Conservation (phyloP, 2,113 vertebrate species). For the Astatotilapia flaviijosephi region DNA sequence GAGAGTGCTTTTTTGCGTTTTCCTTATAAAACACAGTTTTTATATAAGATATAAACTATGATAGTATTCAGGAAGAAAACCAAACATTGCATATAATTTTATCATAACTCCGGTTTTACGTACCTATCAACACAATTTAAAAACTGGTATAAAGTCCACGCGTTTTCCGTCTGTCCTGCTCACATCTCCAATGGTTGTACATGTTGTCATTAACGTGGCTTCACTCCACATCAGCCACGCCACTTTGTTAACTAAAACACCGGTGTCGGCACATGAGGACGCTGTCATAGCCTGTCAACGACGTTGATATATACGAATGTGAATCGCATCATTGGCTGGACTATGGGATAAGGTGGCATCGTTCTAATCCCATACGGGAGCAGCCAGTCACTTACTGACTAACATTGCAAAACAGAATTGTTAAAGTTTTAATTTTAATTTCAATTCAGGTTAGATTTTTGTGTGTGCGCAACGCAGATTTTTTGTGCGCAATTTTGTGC, state of each 20-base stretch:
- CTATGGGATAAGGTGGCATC: neutral
- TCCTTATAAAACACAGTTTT: too few species aligned
- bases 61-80: neutral
- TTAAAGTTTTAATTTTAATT: neutral
- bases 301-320: neutral
- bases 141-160: neutral
- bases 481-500: neutral
- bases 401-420: neutral
- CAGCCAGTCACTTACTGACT: neutral
- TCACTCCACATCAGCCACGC: neutral
- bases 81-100: neutral
- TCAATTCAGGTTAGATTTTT: neutral
- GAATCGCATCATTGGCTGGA: neutral
- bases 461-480: neutral
- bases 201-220: neutral
- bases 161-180: neutral
- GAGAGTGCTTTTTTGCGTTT: neutral
- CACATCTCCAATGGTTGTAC: neutral
- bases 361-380: neutral
- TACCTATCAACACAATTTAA: neutral
- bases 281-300: neutral
- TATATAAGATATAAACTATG: too few species aligned
- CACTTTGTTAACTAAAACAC: neutral
- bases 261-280: neutral
- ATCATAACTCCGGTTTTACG: rapidly evolving